A percentile compares a stretch with the other conserved stretches of the same genome.
Evolutionary conservation across 2,888 invertebrate genomes (phyloP).

Genomic region (Acanthosepion pharaonis): DNA sequence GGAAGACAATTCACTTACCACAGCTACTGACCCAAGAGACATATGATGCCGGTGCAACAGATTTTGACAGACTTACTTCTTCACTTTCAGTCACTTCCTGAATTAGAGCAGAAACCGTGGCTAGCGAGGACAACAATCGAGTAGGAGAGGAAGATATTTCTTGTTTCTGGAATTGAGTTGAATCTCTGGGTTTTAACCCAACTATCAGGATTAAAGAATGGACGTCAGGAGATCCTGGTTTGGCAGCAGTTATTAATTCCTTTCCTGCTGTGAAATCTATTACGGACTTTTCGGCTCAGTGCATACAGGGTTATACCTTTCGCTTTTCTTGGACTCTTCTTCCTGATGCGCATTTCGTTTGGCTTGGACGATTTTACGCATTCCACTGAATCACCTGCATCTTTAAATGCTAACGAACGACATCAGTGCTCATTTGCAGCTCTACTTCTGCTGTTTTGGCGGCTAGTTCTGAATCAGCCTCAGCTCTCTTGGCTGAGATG

Average conservation of each 20-base stretch:
- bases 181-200: not conserved
- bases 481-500: too few relatives aligned
- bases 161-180: not conserved
- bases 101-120: not conserved
- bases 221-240: not conserved
- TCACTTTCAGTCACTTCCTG: not conserved
- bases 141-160: not conserved
- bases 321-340: too few relatives aligned
- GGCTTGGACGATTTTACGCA: too few relatives aligned
- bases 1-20: not conserved
- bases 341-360: too few relatives aligned
- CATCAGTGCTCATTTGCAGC: too few relatives aligned
- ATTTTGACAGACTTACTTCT: not conserved
- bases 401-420: too few relatives aligned
- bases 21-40: not conserved
- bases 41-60: slow-evolving; percentile 25
- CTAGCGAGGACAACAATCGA: not conserved
- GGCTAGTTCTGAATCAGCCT: too few relatives aligned
- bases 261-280: not conserved
- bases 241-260: not conserved
- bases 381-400: too few relatives aligned
- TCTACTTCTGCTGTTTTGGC: too few relatives aligned
- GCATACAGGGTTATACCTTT: too few relatives aligned
- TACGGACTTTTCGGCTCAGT: too few relatives aligned
- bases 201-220: not conserved